These are phyloP conservation scores for Furcifer pardalis DNA, from an alignment of 2,797 vertebrate genomes.

Conservation along the genomic window DNA sequence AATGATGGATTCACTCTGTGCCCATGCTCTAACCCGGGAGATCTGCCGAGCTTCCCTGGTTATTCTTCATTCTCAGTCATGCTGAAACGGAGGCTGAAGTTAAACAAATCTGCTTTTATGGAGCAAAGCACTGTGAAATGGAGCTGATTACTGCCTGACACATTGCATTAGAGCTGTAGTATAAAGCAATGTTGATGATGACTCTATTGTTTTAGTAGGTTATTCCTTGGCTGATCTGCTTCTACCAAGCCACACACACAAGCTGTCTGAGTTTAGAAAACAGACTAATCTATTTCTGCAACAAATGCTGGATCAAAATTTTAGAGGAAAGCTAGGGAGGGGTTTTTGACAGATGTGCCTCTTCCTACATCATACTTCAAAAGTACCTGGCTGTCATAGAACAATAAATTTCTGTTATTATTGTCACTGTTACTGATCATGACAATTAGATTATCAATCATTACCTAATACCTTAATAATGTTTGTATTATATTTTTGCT, in stretches of 20 bases:
- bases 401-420: background rate
- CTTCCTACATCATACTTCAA: background rate
- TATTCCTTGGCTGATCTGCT: slow-evolving; percentile 4
- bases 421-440: background rate
- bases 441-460: background rate
- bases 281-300: slow-evolving; percentile 26
- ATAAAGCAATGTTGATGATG: slow-evolving; percentile 66
- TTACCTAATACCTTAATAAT: background rate
- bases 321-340: background rate
- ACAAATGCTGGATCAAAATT: background rate
- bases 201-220: slow-evolving; percentile 73
- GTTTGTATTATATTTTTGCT: background rate
- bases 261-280: background rate
- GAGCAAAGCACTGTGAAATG: slow-evolving; percentile 85
- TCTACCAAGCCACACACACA: slow-evolving; percentile 12
- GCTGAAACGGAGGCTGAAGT: slow-evolving; percentile 88
- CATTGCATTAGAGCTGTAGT: slow-evolving; percentile 79
- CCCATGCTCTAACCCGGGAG: slow-evolving; percentile 74
- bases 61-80: slow-evolving; percentile 83
- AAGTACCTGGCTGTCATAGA: background rate
- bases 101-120: slow-evolving; percentile 91
- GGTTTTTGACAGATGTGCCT: background rate
- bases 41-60: slow-evolving; percentile 70
- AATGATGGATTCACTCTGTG: slow-evolving; percentile 78
- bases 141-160: slow-evolving; percentile 95